Evolutionary conservation across 1,140 invertebrate genomes (phyloP), one percentile per base, ranked within the genome.

Genomic region (Hormaphis cornu): DNA sequence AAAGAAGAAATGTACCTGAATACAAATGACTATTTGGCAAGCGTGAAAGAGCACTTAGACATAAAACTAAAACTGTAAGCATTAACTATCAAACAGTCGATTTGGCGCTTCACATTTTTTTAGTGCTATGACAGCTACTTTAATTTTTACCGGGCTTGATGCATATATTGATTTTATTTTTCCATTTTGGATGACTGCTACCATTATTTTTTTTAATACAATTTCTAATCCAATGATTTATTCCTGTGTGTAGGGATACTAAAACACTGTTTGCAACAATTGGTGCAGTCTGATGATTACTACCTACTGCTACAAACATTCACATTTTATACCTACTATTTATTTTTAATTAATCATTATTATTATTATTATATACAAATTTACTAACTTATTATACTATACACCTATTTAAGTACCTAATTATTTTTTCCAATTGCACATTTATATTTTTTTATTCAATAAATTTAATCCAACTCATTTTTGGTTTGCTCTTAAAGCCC

Each of bases 11-110:
- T 92, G 83, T 93, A 85, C 76, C 56, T 93, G 66, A 85, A 90
- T 76, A 94, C 91, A 0, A 87, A 90, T 81, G 90, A 93, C 76
- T 94, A 93, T 79, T 78, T 94, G 18, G 84, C 88, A 72, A 89
- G 89, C 35, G 85, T 94, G 74, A 85, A 87, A 53, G 87, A 90
- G 63, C 86, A 89, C 76, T 79, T 93, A 26, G 83, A 86, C 44
- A 81, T 79, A 56, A 85, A 84, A 75, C 73, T 83, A 35, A 76
- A 76, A 63, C 61, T 66, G 66, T 72, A 71, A 61, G 46, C 5
- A 30, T 46, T 28, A 28, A 18, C 44, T 24, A 24, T 22, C 10
- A 42, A 12, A 59, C 14, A 24, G 10, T n/a, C 8, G 1, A 35
- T 56, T 24, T 42, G 20, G 14, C 42, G 4, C 16, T n/a, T 26